Percentiles rank a stretch among this genome's conserved stretches.
Conservation (phyloP, 1,140 invertebrate species). For the Scaptomyza hsui region DNA sequence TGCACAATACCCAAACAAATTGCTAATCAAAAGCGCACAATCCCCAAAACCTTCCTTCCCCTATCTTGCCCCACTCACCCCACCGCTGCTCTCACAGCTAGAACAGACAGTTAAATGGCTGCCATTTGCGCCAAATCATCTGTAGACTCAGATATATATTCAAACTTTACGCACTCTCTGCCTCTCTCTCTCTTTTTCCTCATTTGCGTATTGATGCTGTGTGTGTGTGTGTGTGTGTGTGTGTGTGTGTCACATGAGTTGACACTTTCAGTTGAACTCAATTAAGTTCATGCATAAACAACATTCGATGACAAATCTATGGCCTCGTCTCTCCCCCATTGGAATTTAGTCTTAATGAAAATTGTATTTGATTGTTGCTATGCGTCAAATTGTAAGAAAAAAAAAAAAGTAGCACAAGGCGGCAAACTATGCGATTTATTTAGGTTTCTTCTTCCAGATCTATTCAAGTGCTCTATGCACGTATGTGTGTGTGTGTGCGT, state of each 20-base stretch:
- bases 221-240: neutral
- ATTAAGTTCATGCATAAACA: constrained; percentile 73
- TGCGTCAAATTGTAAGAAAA: constrained; percentile 35
- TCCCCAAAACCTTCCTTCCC: neutral
- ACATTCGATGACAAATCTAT: constrained; percentile 60
- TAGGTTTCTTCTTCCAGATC: constrained; percentile 5
- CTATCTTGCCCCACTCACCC: neutral
- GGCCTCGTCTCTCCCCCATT: constrained; percentile 26
- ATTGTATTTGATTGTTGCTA: constrained; percentile 72
- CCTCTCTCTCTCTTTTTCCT: neutral
- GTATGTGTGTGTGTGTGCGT: neutral
- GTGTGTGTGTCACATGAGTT: constrained; percentile 65
- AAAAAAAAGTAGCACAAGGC: constrained; percentile 26
- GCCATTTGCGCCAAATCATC: constrained; percentile 37
- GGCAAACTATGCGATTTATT: constrained; percentile 32
- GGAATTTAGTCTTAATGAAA: constrained; percentile 59
- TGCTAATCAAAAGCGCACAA: constrained; percentile 60
- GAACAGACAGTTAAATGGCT: constrained; percentile 19
- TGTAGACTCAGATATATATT: constrained; percentile 13
- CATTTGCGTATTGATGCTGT: constrained; percentile 52
- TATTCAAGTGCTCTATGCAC: neutral
- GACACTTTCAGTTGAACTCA: constrained; percentile 81
- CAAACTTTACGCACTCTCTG: neutral
- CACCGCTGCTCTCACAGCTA: neutral
- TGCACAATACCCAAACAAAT: constrained; percentile 42